A percentile compares a stretch with the other conserved stretches of the same genome.
Evolutionary conservation across 2,888 invertebrate genomes (phyloP).

Genomic region (Eilema caniola): DNA sequence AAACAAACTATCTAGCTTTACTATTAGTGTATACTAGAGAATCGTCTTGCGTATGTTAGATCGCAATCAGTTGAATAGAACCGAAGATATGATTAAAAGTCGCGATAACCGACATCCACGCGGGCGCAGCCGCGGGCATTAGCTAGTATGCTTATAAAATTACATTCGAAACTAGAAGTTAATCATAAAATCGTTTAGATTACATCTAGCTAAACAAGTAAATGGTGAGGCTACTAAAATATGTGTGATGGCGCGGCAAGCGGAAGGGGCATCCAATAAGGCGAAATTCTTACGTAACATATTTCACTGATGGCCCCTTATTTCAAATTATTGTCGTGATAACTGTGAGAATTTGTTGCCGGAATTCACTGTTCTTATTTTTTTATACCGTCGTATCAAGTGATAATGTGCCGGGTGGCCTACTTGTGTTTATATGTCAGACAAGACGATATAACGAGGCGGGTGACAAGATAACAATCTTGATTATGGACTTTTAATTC

Average conservation of each 20-base stretch:
- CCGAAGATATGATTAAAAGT: too few relatives aligned
- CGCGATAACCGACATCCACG: too few relatives aligned
- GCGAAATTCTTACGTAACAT: conserved; percentile 4
- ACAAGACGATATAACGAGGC: neutral
- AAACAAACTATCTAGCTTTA: too few relatives aligned
- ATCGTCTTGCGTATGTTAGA: too few relatives aligned
- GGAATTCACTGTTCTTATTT: neutral
- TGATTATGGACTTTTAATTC: neutral
- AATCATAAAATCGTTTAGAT: neutral
- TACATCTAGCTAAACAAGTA: neutral
- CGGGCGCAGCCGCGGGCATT: too few relatives aligned
- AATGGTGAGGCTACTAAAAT: neutral
- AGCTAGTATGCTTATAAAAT: too few relatives aligned
- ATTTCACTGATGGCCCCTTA: conserved; percentile 2
- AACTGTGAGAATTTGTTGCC: neutral
- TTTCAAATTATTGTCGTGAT: conserved; percentile 1
- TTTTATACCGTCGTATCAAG: neutral
- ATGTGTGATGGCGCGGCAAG: neutral
- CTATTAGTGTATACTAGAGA: too few relatives aligned
- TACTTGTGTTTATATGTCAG: neutral
- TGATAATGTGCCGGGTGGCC: neutral
- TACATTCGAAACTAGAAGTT: too few relatives aligned
- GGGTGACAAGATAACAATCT: neutral
- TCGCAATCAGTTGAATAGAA: too few relatives aligned
- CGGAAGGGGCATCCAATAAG: neutral